These are phyloP conservation scores for Tyto alba DNA, from an alignment of 2,113 vertebrate species.

Conservation along the genomic window DNA sequence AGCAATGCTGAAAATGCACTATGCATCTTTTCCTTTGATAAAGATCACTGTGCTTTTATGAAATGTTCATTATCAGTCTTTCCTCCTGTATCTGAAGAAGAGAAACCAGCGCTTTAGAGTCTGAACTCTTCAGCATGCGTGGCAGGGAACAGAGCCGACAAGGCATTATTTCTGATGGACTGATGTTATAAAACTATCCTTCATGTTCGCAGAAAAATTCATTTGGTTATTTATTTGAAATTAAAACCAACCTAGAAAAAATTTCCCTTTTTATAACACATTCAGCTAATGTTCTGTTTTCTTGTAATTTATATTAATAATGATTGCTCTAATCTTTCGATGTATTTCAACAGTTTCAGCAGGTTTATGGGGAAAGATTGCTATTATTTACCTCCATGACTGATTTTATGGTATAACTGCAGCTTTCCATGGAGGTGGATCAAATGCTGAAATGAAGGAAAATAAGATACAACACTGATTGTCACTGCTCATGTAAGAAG, in stretches of 20 bases:
- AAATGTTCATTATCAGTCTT: conserved; percentile 36
- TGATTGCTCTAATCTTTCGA: conserved; percentile 57
- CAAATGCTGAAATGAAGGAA: conserved; percentile 39
- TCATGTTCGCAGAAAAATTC: not conserved
- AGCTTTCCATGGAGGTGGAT: conserved; percentile 40
- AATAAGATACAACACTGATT: not conserved
- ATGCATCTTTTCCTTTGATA: conserved; percentile 12
- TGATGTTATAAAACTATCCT: conserved; percentile 21
- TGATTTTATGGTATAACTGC: conserved; percentile 55
- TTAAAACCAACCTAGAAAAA: conserved; percentile 13
- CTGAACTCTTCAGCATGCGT: not conserved
- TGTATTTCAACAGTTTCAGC: conserved; percentile 64
- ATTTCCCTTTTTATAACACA: not conserved
- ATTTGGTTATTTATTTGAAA: conserved; percentile 42
- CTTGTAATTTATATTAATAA: conserved; percentile 41
- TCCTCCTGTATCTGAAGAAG: not conserved
- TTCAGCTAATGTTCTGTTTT: conserved; percentile 40
- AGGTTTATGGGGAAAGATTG: conserved; percentile 62
- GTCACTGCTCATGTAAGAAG: not conserved
- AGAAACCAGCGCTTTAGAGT: not conserved
- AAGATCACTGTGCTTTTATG: not conserved
- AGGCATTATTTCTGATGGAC: not conserved
- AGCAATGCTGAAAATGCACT: not conserved
- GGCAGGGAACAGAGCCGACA: not conserved
- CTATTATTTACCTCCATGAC: conserved; percentile 62